Base-by-base conservation (phyloP, 2,888 invertebrate genomes). In the Acleris literana region DNA sequence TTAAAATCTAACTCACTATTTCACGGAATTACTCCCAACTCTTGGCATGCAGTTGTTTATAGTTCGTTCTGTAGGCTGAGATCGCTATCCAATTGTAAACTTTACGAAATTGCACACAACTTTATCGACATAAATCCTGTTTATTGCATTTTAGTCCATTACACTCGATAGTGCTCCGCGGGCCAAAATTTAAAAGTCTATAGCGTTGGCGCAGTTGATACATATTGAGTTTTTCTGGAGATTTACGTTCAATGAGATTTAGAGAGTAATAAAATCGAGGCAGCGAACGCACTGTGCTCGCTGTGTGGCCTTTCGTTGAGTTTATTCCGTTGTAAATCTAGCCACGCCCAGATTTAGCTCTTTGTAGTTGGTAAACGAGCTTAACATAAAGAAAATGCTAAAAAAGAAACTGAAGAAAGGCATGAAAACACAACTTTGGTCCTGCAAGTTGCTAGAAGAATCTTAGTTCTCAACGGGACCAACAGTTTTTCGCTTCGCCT, bases 261-360 rank as follows among this genome's bases (percentile, higher is more conserved):
- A 71, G 69, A 68, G 67, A 65, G 68, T 63, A 70, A 69, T 71
- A 71, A 71, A 71, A 69, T 61, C 59, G 68, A 64, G 51, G 65
- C 67, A 68, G 48, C 69, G 51, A 62, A 63, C 66, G 63, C 49
- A 52, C 25, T 46, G 58, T 46, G 46, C 43, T 53, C 70, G 69
- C 56, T 68, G 68, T 68, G 65, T 66, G 58, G 70, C 69, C 68
- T 80, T 81, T 76, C 76, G 77, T 72, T 74, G 73, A 80, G 78
- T 78, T 83, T 79, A 81, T 81, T 77, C 72, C 73, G 81, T 79
- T 80, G 79, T 86, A 84, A 85, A 87, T 85, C 80, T 65, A 71
- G 70, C 78, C 81, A 76, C 39, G 43, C 55, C 43, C 43, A 3
- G 20, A 22, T 55, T 43, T n/a, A 54, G 39, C 39, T 43, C 55